These are phyloP conservation scores for Blastobasis lacticolella DNA, from an alignment of 2,888 invertebrate genomes.

Conservation along the genomic window DNA sequence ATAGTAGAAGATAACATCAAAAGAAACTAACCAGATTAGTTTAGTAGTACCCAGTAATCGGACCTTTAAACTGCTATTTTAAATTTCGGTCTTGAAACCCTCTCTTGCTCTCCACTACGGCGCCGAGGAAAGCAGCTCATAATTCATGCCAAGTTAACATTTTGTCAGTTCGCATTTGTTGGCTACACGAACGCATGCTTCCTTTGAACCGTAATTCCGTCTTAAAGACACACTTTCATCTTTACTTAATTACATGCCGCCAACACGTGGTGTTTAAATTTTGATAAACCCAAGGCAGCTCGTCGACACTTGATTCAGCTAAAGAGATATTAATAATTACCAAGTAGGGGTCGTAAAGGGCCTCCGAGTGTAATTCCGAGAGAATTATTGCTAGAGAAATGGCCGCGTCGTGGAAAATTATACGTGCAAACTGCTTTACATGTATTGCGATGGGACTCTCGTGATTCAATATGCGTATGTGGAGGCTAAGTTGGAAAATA, in stretches of 20 bases:
- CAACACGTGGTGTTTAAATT: conserved; percentile 28
- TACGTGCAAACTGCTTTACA: too few species aligned
- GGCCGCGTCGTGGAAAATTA: too few species aligned
- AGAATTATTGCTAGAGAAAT: too few species aligned
- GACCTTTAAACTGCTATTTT: too few species aligned
- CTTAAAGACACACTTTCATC: conserved; percentile 27
- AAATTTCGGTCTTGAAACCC: too few species aligned
- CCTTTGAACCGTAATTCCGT: conserved; percentile 48
- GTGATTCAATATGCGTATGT: too few species aligned
- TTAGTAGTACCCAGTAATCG: too few species aligned
- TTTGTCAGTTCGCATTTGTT: conserved; percentile 69
- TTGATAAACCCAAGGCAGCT: conserved; percentile 16
- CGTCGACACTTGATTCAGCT: not conserved
- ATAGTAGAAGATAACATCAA: too few species aligned
- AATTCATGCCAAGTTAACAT: conserved; percentile 70
- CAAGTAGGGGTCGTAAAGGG: not conserved
- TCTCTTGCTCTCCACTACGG: too few species aligned
- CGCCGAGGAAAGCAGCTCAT: conserved; percentile 43
- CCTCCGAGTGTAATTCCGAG: not conserved
- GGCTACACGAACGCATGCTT: conserved; percentile 44
- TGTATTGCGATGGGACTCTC: too few species aligned
- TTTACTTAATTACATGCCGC: conserved; percentile 37
- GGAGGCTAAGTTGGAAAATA: too few species aligned
- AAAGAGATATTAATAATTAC: not conserved
- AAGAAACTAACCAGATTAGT: too few species aligned